phyloP scores from a whole-genome alignment of 2,888 invertebrate genomes.

The Chymomyza fuscimana region DNA sequence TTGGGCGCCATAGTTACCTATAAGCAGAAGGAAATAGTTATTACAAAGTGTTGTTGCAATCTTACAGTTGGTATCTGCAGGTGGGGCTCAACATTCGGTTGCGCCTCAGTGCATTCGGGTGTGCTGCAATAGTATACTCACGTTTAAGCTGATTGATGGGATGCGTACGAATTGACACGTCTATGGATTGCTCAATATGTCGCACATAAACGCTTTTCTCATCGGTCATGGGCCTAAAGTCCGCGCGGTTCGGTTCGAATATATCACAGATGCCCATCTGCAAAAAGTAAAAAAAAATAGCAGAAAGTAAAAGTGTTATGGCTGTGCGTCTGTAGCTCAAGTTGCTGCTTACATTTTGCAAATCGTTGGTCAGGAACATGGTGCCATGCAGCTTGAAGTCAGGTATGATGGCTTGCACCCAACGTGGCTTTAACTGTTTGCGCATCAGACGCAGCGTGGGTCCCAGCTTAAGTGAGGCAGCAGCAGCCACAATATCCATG shows the following conservation, averaged over 20 bases:
- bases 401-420: constrained; percentile 89
- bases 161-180: constrained; percentile 90
- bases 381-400: constrained; percentile 90
- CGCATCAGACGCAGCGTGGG: constrained; percentile 85
- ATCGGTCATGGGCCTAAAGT: constrained; percentile 89
- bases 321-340: neutral
- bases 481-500: constrained; percentile 84
- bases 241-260: constrained; percentile 89
- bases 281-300: constrained; percentile 26
- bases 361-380: constrained; percentile 88
- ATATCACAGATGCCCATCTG: constrained; percentile 89
- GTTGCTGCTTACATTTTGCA: constrained; percentile 86
- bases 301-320: constrained; percentile 22
- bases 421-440: constrained; percentile 84
- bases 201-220: constrained; percentile 89
- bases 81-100: constrained; percentile 51
- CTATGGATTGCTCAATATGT: constrained; percentile 91
- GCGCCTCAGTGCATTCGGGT: constrained; percentile 64
- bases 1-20: constrained; percentile 78
- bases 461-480: constrained; percentile 83
- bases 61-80: constrained; percentile 27
- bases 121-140: constrained; percentile 70
- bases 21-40: constrained; percentile 54
- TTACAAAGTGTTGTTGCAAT: constrained; percentile 36
- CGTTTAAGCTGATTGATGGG: constrained; percentile 79